phyloP scores from a whole-genome alignment of 35 echinoderm and acorn worm species.

The Diadema setosum region DNA sequence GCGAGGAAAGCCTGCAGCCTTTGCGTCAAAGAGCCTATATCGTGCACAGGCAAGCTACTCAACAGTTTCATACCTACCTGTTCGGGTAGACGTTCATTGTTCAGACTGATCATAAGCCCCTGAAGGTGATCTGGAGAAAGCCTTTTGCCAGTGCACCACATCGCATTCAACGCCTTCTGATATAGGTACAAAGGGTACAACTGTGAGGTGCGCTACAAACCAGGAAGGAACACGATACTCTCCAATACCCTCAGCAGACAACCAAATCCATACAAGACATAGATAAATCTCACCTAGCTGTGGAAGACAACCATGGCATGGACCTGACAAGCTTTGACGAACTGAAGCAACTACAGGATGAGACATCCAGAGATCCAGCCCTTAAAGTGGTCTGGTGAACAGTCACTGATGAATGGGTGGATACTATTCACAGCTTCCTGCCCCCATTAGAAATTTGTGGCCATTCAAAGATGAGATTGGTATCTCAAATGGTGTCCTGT shows the following conservation, averaged over 20 bases:
- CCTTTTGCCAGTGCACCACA: too few species aligned
- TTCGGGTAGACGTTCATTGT: too few species aligned
- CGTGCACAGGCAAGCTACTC: too few species aligned
- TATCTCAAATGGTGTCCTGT: too few species aligned
- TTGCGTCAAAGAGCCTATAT: conserved; percentile 59
- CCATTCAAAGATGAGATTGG: too few species aligned
- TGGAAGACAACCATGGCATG: not conserved
- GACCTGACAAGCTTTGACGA: not conserved
- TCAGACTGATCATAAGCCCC: conserved; percentile 48
- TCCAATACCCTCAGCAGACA: conserved; percentile 11
- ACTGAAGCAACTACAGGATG: not conserved
- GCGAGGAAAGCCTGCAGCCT: conserved; percentile 52
- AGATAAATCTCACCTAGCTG: not conserved
- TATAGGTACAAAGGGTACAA: conserved; percentile 36
- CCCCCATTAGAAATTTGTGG: too few species aligned
- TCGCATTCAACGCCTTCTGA: too few species aligned
- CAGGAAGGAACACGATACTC: conserved; percentile 1
- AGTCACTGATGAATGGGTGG: not conserved
- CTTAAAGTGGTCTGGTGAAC: not conserved
- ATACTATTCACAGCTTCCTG: too few species aligned
- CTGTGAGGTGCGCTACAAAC: conserved; percentile 17
- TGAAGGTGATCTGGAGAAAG: conserved; percentile 42
- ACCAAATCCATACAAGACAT: not conserved
- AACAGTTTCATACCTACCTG: too few species aligned
- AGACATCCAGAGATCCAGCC: conserved; percentile 16